These are phyloP conservation scores for Platerodrilus igneus DNA, from an alignment of 2,888 invertebrate species.

Conservation along the genomic window DNA sequence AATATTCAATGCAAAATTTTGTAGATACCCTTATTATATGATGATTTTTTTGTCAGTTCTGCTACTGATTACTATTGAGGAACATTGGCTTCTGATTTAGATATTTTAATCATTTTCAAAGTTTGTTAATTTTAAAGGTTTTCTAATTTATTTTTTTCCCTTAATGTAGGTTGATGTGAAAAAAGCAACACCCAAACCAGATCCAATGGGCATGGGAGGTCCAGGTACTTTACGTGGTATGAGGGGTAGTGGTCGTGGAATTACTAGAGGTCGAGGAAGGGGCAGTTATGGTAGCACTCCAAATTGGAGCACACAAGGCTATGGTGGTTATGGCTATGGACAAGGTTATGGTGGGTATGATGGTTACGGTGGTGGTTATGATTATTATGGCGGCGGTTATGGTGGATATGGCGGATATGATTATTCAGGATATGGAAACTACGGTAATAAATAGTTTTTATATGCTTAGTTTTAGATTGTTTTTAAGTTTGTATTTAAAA, in stretches of 20 bases:
- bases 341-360: constrained; percentile 63
- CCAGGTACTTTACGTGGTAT: constrained; percentile 64
- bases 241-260: constrained; percentile 62
- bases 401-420: constrained; percentile 76
- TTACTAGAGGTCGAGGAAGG: constrained; percentile 67
- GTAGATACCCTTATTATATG: no score
- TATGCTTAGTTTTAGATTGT: constrained; percentile 8
- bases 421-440: constrained; percentile 77
- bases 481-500: constrained; percentile 6
- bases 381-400: constrained; percentile 71
- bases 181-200: constrained; percentile 88
- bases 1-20: no score
- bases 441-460: constrained; percentile 59
- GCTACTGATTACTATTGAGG: constrained; percentile 29
- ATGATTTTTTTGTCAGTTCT: constrained; percentile 31
- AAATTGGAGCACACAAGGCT: constrained; percentile 61
- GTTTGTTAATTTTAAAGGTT: constrained; percentile 8
- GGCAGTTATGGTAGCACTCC: constrained; percentile 63
- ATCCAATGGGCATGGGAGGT: constrained; percentile 53
- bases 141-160: constrained; percentile 30
- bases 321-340: constrained; percentile 55
- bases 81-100: constrained; percentile 9
- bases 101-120: constrained; percentile 13
- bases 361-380: constrained; percentile 69
- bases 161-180: constrained; percentile 95